These are phyloP conservation scores for Corydoras sp. DNA, from an alignment of 2,113 vertebrate species.

Conservation along the genomic window DNA sequence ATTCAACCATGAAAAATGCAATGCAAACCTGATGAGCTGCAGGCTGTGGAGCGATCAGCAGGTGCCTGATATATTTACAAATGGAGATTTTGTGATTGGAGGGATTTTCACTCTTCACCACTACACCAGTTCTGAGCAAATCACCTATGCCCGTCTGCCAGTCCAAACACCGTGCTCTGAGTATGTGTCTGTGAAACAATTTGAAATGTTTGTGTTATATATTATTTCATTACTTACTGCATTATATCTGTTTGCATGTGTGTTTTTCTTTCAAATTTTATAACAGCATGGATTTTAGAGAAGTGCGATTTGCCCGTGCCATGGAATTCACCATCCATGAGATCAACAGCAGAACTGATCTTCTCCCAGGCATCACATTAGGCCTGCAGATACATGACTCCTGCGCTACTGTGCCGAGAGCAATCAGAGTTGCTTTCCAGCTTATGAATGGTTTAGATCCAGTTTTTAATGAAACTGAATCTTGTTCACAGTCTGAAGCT, in stretches of 20 bases:
- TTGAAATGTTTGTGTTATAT: neutral
- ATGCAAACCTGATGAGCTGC: constrained; percentile 38
- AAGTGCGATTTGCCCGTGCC: constrained; percentile 54
- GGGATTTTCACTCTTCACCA: constrained; percentile 59
- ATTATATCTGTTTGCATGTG: too few species aligned
- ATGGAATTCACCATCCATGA: constrained; percentile 63
- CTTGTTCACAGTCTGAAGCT: constrained; percentile 41
- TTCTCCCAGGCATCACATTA: constrained; percentile 55
- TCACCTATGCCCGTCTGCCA: constrained; percentile 54
- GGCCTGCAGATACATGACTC: constrained; percentile 63
- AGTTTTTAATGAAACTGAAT: neutral
- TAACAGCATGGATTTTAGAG: constrained; percentile 50
- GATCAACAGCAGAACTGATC: constrained; percentile 61
- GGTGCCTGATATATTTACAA: constrained; percentile 48
- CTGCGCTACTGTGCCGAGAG: constrained; percentile 48
- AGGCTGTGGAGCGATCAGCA: constrained; percentile 40
- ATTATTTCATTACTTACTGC: too few species aligned
- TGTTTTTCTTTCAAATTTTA: constrained; percentile 1
- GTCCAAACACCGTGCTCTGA: constrained; percentile 51
- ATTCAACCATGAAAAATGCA: neutral
- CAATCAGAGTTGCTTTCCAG: constrained; percentile 52
- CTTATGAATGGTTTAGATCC: constrained; percentile 48
- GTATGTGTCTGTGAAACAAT: constrained; percentile 41
- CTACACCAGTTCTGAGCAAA: constrained; percentile 39
- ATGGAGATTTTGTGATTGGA: constrained; percentile 60